These are phyloP conservation scores for Microcebus jonahi DNA, from an alignment of 2,113 vertebrate species.

Conservation along the genomic window DNA sequence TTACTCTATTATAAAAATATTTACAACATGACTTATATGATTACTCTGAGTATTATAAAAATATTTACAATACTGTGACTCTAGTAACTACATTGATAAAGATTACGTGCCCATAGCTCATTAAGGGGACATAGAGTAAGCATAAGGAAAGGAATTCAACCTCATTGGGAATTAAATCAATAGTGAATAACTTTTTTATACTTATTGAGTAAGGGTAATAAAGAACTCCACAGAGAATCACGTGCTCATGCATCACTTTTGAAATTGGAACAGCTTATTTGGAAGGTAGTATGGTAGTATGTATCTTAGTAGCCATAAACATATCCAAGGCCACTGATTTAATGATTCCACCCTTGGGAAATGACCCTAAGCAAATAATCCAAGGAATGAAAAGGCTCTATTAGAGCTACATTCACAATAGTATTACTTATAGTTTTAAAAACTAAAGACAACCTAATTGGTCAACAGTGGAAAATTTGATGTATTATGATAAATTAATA, in stretches of 20 bases:
- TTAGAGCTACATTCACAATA: constrained; percentile 14
- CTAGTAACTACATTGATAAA: constrained; percentile 23
- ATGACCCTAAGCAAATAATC: constrained; percentile 36
- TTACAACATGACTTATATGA: constrained; percentile 34
- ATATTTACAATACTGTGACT: constrained; percentile 4
- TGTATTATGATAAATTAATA: neutral
- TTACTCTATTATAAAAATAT: constrained; percentile 34
- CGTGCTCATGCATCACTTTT: constrained; percentile 26
- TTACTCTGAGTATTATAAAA: constrained; percentile 21
- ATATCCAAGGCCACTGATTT: constrained; percentile 1
- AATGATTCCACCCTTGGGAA: neutral
- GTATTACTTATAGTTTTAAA: constrained; percentile 37
- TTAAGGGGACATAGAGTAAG: neutral
- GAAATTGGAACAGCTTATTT: constrained; percentile 38
- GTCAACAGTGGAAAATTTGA: constrained; percentile 16
- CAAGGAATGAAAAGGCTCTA: neutral
- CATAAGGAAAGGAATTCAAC: neutral
- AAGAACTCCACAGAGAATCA: constrained; percentile 1
- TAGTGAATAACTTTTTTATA: constrained; percentile 43
- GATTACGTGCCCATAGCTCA: neutral
- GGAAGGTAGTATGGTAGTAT: neutral
- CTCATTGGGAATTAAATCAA: constrained; percentile 28
- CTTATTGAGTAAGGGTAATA: constrained; percentile 4
- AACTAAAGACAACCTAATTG: constrained; percentile 10
- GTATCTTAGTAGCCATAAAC: constrained; percentile 12